Conservation (phyloP, 2,888 invertebrate genomes). For the Cheiracanthium punctorium region DNA sequence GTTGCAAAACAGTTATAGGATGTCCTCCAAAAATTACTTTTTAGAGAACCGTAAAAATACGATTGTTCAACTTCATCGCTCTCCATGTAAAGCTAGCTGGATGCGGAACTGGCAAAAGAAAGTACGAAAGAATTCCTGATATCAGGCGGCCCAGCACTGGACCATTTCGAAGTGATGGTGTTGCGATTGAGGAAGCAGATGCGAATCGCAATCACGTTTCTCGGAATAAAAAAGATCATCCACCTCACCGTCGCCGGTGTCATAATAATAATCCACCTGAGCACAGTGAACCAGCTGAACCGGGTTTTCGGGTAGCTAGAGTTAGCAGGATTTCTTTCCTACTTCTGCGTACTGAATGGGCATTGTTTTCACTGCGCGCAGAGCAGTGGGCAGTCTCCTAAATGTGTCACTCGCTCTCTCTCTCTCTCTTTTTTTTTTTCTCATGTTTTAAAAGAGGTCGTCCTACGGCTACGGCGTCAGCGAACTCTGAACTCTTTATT, state of each 20-base stretch:
- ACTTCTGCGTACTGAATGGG: constrained; percentile 2
- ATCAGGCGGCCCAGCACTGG: no score
- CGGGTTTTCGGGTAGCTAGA: neutral
- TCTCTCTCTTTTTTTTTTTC: no score
- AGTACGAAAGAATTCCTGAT: no score
- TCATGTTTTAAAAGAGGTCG: constrained; percentile 2
- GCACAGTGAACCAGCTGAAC: neutral
- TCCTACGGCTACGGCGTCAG: neutral
- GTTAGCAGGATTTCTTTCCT: neutral
- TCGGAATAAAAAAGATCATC: neutral
- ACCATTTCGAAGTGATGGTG: neutral
- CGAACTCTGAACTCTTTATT: constrained; percentile 31
- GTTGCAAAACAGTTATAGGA: no score
- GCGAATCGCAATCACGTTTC: neutral
- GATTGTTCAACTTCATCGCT: no score
- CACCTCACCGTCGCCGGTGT: neutral
- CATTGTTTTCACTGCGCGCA: constrained; percentile 26
- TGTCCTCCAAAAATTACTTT: no score
- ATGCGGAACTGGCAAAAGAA: no score
- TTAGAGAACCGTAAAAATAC: no score
- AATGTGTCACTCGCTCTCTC: constrained; percentile 21
- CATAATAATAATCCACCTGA: no score
- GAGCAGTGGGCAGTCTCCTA: neutral
- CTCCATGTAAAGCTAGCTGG: no score
- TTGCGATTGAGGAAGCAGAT: constrained; percentile 1